Percentiles rank a stretch among this genome's conserved stretches.
phyloP scores from a whole-genome alignment of 35 echinoderm and acorn worm genomes.

The Strongylocentrotus purpuratus region DNA sequence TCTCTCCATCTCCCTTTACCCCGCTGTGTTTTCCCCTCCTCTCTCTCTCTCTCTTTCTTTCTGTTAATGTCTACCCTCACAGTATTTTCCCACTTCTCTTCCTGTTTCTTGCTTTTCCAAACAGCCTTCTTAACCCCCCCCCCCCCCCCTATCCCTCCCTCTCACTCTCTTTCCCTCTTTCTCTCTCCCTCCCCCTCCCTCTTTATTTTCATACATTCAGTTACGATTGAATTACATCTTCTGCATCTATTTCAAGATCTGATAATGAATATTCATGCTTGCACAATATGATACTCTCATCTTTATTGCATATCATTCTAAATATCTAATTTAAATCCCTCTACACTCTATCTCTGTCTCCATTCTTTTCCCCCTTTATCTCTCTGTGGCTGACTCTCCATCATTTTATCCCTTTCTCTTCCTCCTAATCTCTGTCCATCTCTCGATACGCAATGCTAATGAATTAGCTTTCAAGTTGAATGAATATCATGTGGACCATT shows the following conservation, averaged over 20 bases:
- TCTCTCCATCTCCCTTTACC: background rate
- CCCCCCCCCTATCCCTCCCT: background rate
- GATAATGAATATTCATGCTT: background rate
- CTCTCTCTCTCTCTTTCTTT: background rate
- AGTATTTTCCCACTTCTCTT: background rate
- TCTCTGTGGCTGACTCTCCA: background rate
- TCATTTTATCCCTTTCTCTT: background rate
- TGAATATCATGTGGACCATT: conserved; percentile 25
- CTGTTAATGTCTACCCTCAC: background rate
- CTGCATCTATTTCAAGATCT: background rate
- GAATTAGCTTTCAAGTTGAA: conserved; percentile 44
- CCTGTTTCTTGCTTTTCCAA: background rate
- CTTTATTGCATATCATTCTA: background rate
- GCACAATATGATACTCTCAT: background rate
- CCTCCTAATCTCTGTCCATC: background rate
- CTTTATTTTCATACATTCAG: background rate
- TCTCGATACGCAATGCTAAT: background rate
- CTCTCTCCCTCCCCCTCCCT: background rate
- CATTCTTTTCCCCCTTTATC: background rate
- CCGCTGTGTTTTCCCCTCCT: background rate
- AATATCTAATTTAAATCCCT: background rate
- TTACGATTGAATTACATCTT: background rate
- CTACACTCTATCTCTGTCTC: background rate
- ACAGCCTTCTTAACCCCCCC: too few species aligned
- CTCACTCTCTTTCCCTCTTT: background rate